Conservation (phyloP, 2,113 vertebrate species). For the Euleptes europaea region DNA sequence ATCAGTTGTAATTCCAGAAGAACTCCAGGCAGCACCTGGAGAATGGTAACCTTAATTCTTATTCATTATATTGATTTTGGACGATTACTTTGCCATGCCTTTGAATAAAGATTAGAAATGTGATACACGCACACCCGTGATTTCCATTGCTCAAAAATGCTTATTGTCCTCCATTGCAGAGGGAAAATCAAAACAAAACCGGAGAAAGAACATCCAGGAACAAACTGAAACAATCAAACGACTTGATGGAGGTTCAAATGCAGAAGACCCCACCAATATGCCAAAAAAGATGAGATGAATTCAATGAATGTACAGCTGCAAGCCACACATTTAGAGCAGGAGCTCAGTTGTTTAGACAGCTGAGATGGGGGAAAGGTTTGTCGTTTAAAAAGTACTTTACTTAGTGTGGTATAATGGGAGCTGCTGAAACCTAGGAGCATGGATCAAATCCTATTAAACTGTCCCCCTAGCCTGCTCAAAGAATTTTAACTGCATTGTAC, state of each 20-base stretch:
- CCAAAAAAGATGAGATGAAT: background rate
- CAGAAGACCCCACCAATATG: background rate
- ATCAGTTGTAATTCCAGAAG: too few species aligned
- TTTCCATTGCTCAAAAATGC: background rate
- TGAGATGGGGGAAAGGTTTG: slow-evolving; percentile 7
- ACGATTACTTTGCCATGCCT: background rate
- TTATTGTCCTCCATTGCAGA: background rate
- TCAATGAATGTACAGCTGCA: background rate
- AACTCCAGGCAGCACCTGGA: too few species aligned
- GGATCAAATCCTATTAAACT: slow-evolving; percentile 5
- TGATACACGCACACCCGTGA: background rate
- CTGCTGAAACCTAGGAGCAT: background rate
- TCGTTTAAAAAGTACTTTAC: slow-evolving; percentile 2
- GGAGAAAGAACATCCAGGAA: background rate
- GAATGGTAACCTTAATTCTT: background rate
- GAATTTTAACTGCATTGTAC: slow-evolving; percentile 76
- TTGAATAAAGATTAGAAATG: background rate
- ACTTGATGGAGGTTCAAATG: background rate
- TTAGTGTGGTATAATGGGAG: background rate
- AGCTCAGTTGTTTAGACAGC: slow-evolving; percentile 17
- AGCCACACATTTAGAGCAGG: background rate
- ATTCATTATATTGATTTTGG: background rate
- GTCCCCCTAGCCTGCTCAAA: slow-evolving; percentile 30
- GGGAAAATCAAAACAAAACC: background rate
- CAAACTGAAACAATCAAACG: background rate